These are phyloP conservation scores for Talpa occidentalis DNA, from an alignment of 2,113 vertebrate species.

Conservation along the genomic window DNA sequence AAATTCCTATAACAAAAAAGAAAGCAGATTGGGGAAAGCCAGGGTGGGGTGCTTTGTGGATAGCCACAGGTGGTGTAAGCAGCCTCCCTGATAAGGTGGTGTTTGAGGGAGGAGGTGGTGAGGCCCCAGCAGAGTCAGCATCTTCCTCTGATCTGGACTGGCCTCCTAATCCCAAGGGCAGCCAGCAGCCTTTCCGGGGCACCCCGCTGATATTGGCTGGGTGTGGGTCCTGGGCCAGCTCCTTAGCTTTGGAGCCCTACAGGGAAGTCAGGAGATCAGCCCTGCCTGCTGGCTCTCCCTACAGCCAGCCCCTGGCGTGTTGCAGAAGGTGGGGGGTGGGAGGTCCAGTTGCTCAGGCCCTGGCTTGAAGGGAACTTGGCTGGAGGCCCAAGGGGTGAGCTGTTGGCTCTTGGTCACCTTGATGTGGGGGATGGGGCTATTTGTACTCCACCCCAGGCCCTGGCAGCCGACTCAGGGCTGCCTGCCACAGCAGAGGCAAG, in stretches of 20 bases:
- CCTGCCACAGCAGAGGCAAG: conserved; percentile 61
- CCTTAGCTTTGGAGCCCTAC: neutral
- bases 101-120: neutral
- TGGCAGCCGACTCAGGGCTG: conserved; percentile 49
- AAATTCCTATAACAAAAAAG: neutral
- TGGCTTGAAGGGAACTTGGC: conserved; percentile 61
- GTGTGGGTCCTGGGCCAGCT: neutral
- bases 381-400: conserved; percentile 47
- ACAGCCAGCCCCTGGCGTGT: neutral
- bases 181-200: neutral
- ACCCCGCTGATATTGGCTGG: neutral
- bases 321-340: conserved; percentile 47
- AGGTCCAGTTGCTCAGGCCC: neutral
- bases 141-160: neutral
- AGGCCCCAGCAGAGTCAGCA: neutral
- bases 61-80: neutral
- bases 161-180: fast-evolving
- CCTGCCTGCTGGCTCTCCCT: neutral
- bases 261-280: neutral
- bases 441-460: conserved; percentile 50
- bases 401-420: conserved; percentile 32
- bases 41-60: fast-evolving
- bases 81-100: neutral
- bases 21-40: neutral
- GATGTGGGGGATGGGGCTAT: conserved; percentile 23